Conservation (phyloP, 1,140 invertebrate species). For the Brachionus koreanus region DNA sequence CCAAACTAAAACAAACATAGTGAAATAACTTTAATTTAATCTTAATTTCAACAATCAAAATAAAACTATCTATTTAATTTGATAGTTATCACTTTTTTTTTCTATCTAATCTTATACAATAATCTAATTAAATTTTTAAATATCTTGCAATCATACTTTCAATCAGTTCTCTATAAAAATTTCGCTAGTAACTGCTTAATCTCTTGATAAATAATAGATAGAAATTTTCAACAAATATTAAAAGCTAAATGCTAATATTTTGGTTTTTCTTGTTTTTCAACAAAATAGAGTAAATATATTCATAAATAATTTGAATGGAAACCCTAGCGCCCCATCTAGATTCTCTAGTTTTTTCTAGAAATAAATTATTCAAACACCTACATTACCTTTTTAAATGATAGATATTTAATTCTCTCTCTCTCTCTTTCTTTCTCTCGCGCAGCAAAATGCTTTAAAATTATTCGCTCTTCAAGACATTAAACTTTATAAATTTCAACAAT, state of each 20-base stretch:
- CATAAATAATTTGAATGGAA: neutral
- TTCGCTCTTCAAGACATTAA: constrained; percentile 20
- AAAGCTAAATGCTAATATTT: constrained; percentile 38
- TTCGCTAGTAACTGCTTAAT: constrained; percentile 27
- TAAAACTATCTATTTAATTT: constrained; percentile 7
- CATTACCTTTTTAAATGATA: neutral
- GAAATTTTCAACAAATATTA: neutral
- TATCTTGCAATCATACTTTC: constrained; percentile 19
- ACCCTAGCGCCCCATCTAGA: neutral
- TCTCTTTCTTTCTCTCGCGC: neutral
- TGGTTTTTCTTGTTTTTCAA: neutral
- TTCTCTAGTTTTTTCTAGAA: constrained; percentile 32
- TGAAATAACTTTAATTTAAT: neutral
- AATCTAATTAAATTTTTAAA: constrained; percentile 30
- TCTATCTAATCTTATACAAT: neutral
- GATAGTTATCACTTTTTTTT: constrained; percentile 22
- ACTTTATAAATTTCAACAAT: constrained; percentile 9
- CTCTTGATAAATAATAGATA: constrained; percentile 8
- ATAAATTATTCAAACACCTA: constrained; percentile 11
- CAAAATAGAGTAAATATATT: neutral
- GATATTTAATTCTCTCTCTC: neutral
- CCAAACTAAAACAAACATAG: neutral
- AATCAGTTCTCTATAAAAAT: neutral
- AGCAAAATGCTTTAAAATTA: constrained; percentile 11
- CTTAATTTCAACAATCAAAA: neutral